A percentile compares a stretch with the other conserved stretches of the same genome.
Evolutionary conservation across 2,888 invertebrate species (phyloP).

Genomic region (Apotomis capreana): DNA sequence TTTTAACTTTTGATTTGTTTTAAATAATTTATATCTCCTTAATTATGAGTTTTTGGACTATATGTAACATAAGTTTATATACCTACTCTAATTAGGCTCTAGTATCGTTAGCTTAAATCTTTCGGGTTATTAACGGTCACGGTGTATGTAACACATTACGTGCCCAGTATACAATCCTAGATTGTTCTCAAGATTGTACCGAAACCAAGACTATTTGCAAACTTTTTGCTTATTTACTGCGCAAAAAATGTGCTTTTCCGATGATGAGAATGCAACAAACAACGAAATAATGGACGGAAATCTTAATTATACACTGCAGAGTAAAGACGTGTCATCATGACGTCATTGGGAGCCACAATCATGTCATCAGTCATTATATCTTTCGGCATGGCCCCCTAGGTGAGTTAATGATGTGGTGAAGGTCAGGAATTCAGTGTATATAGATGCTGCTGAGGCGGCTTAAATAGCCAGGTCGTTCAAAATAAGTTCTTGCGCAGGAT

Average conservation of each 20-base stretch:
- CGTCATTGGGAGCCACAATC: constrained; percentile 12
- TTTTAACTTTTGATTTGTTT: no score
- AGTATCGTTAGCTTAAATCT: no score
- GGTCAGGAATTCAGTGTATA: no score
- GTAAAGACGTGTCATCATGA: constrained; percentile 18
- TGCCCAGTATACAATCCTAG: not conserved
- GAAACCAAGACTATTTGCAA: constrained; percentile 3
- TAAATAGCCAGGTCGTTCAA: no score
- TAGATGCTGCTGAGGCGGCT: no score
- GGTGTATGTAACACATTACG: not conserved
- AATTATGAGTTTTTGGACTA: no score
- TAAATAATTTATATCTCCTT: no score
- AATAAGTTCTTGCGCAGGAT: no score
- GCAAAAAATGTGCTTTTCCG: constrained; percentile 42
- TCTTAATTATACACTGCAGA: constrained; percentile 32
- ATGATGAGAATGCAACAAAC: constrained; percentile 32
- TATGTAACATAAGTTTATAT: no score
- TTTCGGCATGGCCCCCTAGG: not conserved
- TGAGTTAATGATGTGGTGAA: no score
- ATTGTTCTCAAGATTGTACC: constrained; percentile 7
- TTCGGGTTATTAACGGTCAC: no score
- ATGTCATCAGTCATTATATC: constrained; percentile 15
- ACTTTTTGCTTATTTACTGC: constrained; percentile 32
- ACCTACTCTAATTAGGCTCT: no score
- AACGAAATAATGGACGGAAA: constrained; percentile 35